Evolutionary conservation across 2,888 invertebrate genomes (phyloP), one percentile per base, ranked within the genome.

Genomic region (Drosophila mettleri): DNA sequence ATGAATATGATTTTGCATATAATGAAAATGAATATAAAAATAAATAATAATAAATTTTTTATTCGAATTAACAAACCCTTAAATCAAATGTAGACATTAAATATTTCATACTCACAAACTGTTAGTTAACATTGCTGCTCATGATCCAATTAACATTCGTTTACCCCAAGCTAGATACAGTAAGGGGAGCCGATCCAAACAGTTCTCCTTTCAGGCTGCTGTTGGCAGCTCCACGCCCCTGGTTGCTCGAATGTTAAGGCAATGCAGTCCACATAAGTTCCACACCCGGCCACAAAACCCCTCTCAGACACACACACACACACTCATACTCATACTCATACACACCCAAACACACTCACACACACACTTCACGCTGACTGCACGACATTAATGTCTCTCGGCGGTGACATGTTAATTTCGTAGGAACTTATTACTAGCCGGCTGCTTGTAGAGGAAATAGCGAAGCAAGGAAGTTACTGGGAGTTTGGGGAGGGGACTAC

Each of bases 361-460:
- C 24, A 43, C 4, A 34, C 10, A 16, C 12, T 27, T 27, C 38
- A 27, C 59, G 20, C 49, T 29, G 36, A 3, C 43, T 49, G 45
- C 53, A 22, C 34, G 51, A 63, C 72, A 63, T 73, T 81, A 85
- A 86, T 84, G 81, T 71, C 74, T 84, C 84, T 86, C 84, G 63
- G 74, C 71, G 84, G 84, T 77, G 69, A 74, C 85, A 86, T 86
- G 86, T 86, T 85, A 81, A 85, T 85, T 86, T 84, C 59, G 53
- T 49, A 75, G 64, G 75, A 85, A 85, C 74, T 84, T 83, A 84
- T 78, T 86, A 76, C 74, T 75, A 69, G 55, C 57, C 63, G 46
- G 68, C 16, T 48, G 58, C 24, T 41, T 46, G 54, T n/a, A 20
- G 16, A 46, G 53, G 29, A 48, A 33, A 27, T 5, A 57, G 39